Evolutionary conservation across 2,113 vertebrate species (phyloP), one percentile per base, ranked within the genome.

Genomic region (Speoplatyrhinus poulsoni): DNA sequence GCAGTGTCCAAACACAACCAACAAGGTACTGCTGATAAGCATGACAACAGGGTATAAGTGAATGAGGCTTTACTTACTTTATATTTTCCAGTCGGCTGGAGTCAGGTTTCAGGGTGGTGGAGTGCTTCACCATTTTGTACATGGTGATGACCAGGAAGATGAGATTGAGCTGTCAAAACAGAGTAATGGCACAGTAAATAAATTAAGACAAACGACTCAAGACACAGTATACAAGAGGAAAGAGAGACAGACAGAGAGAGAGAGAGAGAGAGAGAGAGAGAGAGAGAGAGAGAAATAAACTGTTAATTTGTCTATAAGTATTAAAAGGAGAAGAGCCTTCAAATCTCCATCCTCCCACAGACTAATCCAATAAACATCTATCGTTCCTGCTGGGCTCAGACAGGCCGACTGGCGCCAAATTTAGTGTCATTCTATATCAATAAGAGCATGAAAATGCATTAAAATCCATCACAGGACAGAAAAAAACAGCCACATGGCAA

Each of bases 61-160:
- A 12, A 16, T 12, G 67, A 80, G 16, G 70, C 83, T 81, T 87
- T 87, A 97, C 98, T 99, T 95, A 99, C 98, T 98, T 99, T 93
- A 99, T 99, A 93, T 98, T 98, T 94, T 99, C 98, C 94, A 99
- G 94, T 92, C 97, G 95, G 93, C 96, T 99, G 80, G 98, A 99
- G 91, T 99, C 98, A 86, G 98, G 98, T 95, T 99, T 99, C 95
- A 99, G 92, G 89, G 97, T 97, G 87, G 96, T 98, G 60, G 98
- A 97, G 91, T 99, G 96, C 90, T 98, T 99, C 95, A 99, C 96
- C 98, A 99, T 99, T 95, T 99, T 99, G 92, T 97, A 98, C 93
- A 99, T 94, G 52, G 97, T 99, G 93, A 99, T 97, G 93, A 97
- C 94, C 94, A 99, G 92, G 93, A 99, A 99, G 93, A 99, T 95